A percentile compares a stretch with the other conserved stretches of the same genome.
Conservation (phyloP, 2,113 vertebrate species). For the Lutjanus erythropterus region DNA sequence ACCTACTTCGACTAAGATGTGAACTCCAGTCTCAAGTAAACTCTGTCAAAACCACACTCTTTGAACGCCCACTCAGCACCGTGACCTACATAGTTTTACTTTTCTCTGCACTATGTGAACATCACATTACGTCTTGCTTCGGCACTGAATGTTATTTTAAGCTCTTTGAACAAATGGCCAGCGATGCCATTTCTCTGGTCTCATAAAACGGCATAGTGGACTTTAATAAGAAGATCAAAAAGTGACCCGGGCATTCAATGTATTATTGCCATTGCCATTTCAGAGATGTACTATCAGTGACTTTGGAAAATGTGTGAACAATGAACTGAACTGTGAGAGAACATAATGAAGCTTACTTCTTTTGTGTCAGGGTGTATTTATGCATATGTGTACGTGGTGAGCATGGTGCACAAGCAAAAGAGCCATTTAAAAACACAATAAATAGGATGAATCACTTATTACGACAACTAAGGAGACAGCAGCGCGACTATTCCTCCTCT, state of each 20-base stretch:
- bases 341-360: slow-evolving; percentile 16
- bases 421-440: slow-evolving; percentile 46
- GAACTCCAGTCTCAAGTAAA: not conserved
- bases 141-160: slow-evolving; percentile 13
- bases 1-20: not conserved
- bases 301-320: not conserved
- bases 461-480: slow-evolving; percentile 34
- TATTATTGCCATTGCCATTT: slow-evolving; percentile 33
- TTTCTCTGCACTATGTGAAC: not conserved
- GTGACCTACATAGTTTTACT: not conserved
- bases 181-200: not conserved
- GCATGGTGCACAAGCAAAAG: not conserved
- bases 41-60: not conserved
- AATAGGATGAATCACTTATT: slow-evolving; percentile 50
- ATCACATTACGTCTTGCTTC: not conserved
- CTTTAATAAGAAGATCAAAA: slow-evolving; percentile 36
- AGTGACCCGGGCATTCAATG: not conserved
- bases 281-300: not conserved
- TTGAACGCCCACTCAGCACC: not conserved
- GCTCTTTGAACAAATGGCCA: slow-evolving; percentile 11
- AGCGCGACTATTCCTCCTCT: slow-evolving; percentile 9
- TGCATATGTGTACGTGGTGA: not conserved
- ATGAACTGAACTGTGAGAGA: slow-evolving; percentile 12
- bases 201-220: slow-evolving; percentile 14
- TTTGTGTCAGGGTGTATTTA: slow-evolving; percentile 5